Percentiles rank a stretch among this genome's conserved stretches.
These are phyloP conservation scores for Hirtodrosophila trivittata DNA, from an alignment of 2,888 invertebrate species.

Conservation along the genomic window DNA sequence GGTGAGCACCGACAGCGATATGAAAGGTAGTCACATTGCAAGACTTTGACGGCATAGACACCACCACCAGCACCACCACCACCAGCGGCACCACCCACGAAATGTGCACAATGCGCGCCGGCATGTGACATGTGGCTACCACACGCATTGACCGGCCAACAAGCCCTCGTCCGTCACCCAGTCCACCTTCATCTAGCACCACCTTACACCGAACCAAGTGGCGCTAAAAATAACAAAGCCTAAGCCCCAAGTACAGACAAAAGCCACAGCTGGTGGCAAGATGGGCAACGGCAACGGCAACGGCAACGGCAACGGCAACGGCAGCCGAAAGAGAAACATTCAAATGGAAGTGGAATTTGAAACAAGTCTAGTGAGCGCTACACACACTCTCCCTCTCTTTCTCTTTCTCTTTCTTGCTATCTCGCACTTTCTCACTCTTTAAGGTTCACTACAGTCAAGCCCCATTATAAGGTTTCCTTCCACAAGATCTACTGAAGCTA, in stretches of 20 bases:
- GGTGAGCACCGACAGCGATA: slow-evolving; percentile 3
- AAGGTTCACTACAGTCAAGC: slow-evolving; percentile 20
- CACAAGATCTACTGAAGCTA: too few relatives aligned
- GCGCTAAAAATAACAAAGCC: slow-evolving; percentile 62
- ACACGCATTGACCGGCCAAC: slow-evolving; percentile 46
- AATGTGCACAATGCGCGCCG: slow-evolving; percentile 32
- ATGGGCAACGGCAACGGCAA: slow-evolving; percentile 13
- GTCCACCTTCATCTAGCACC: background rate
- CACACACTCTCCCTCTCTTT: background rate
- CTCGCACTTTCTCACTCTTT: slow-evolving; percentile 1
- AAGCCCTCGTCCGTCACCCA: slow-evolving; percentile 4
- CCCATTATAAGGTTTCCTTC: background rate
- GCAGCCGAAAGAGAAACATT: slow-evolving; percentile 19
- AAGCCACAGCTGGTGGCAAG: slow-evolving; percentile 50
- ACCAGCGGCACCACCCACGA: slow-evolving; percentile 17
- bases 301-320: background rate
- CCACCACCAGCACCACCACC: slow-evolving; percentile 8
- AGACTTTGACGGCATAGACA: slow-evolving; percentile 40
- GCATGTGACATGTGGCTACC: slow-evolving; percentile 67
- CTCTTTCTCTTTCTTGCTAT: background rate
- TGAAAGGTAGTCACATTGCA: slow-evolving; percentile 55
- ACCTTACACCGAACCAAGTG: slow-evolving; percentile 40
- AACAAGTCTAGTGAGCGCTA: slow-evolving; percentile 17
- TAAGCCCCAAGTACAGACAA: slow-evolving; percentile 56
- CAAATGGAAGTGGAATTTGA: slow-evolving; percentile 49